Evolutionary conservation across 2,113 vertebrate species (phyloP).

Genomic region (Cercopithecus mona): DNA sequence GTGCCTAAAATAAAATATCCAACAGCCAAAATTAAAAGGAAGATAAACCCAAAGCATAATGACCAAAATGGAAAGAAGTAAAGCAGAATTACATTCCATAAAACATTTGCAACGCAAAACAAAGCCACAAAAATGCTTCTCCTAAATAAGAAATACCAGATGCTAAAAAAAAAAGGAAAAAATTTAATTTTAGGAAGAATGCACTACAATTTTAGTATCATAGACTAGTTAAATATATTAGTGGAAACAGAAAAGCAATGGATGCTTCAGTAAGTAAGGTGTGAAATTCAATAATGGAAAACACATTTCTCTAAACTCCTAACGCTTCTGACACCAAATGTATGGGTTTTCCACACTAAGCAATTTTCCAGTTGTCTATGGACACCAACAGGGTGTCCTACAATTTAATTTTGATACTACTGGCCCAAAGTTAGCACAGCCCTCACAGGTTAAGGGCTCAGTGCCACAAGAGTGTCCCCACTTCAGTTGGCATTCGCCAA

Average conservation of each 20-base stretch:
- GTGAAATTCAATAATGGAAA: not conserved
- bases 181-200: slow-evolving; percentile 9
- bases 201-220: slow-evolving; percentile 6
- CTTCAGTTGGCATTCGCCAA: not conserved
- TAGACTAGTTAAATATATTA: slow-evolving; percentile 10
- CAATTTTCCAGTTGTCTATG: not conserved
- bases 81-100: not conserved
- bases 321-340: not conserved
- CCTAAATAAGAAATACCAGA: slow-evolving; percentile 18
- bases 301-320: not conserved
- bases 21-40: not conserved
- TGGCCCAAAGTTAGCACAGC: not conserved
- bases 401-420: not conserved
- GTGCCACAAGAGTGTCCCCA: too few species aligned
- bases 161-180: not conserved
- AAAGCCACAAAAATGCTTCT: not conserved
- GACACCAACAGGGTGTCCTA: not conserved
- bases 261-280: not conserved
- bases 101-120: not conserved
- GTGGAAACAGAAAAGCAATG: not conserved
- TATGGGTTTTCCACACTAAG: not conserved
- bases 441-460: not conserved
- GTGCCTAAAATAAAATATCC: slow-evolving; percentile 9
- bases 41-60: not conserved
- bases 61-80: not conserved